Evolutionary conservation across 2,797 vertebrate species (phyloP).

Genomic region (Carapus acus): DNA sequence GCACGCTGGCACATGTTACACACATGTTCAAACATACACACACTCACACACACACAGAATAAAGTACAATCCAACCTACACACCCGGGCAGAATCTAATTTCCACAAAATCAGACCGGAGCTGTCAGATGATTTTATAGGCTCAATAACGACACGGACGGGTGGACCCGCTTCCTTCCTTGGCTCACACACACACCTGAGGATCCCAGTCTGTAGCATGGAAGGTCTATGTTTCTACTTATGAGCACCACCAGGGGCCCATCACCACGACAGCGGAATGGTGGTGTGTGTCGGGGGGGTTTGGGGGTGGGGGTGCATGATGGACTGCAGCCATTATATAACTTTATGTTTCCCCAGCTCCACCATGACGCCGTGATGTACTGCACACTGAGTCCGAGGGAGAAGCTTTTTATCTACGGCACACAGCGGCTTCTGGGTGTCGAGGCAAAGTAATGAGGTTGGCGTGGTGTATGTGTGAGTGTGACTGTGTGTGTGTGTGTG

Average conservation of each 20-base stretch:
- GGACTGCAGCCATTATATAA: not conserved
- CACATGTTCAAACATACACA: constrained; percentile 9
- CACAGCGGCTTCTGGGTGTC: not conserved
- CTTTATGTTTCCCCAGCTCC: not conserved
- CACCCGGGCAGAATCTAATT: not conserved
- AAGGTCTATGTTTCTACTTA: too few relatives aligned
- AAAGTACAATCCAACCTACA: too few relatives aligned
- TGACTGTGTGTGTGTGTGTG: too few relatives aligned
- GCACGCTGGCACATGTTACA: not conserved
- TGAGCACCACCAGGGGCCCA: too few relatives aligned
- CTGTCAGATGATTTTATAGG: constrained; percentile 4
- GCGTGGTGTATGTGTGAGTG: not conserved
- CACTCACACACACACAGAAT: constrained; percentile 9
- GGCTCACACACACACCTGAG: not conserved
- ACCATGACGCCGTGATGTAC: not conserved
- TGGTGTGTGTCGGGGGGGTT: too few relatives aligned
- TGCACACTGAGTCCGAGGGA: not conserved
- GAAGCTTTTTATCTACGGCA: not conserved
- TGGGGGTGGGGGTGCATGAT: not conserved
- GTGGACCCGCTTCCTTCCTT: not conserved
- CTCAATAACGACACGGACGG: not conserved
- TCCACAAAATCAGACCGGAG: too few relatives aligned
- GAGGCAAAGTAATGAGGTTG: not conserved
- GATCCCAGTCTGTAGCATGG: too few relatives aligned
- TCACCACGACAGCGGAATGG: too few relatives aligned